Conservation (phyloP, 2,113 vertebrate species). For the Euleptes europaea region DNA sequence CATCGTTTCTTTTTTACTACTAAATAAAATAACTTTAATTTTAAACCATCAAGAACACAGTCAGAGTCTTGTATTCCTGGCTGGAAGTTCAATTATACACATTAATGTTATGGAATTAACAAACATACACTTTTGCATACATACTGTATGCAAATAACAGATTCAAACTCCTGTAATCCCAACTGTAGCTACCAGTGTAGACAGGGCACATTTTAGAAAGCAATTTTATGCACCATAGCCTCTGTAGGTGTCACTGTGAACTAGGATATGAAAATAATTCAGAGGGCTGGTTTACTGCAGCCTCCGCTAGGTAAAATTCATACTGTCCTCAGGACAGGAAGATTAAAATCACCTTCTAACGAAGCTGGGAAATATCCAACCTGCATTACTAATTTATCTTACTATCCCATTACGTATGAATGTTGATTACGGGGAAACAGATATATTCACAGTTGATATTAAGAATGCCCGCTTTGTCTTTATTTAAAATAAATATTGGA, state of each 20-base stretch:
- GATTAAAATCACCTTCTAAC: not conserved
- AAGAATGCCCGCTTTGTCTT: not conserved
- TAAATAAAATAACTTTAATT: not conserved
- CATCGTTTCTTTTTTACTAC: not conserved
- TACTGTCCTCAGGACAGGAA: not conserved
- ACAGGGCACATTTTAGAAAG: not conserved
- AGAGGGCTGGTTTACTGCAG: not conserved
- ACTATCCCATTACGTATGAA: not conserved
- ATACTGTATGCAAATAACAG: not conserved
- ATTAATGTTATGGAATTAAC: not conserved
- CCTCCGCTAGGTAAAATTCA: not conserved
- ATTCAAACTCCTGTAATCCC: not conserved
- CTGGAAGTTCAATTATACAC: not conserved
- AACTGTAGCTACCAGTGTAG: not conserved
- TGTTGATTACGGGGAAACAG: not conserved
- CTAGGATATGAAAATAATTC: slow-evolving; percentile 34
- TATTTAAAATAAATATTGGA: not conserved
- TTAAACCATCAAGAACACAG: not conserved
- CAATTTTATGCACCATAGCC: not conserved
- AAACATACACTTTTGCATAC: not conserved
- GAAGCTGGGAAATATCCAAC: not conserved
- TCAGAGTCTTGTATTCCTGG: not conserved
- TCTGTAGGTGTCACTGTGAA: slow-evolving; percentile 65
- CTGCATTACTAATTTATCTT: not conserved
- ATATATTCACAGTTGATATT: not conserved